Conservation (phyloP, 2,113 vertebrate genomes). For the Cyphomyrus plagiostoma region DNA sequence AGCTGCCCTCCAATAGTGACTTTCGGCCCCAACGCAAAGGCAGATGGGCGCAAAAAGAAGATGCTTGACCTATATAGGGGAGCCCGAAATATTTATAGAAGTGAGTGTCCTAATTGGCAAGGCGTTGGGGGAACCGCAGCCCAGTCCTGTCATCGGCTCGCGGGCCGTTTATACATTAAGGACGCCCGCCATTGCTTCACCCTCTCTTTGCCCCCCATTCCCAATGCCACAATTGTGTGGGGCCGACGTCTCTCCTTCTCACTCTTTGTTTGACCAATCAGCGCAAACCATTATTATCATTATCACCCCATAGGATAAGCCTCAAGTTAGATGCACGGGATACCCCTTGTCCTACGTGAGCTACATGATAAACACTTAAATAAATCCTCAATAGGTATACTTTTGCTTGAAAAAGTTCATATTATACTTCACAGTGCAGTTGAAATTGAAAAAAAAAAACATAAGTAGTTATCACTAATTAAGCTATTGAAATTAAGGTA, state of each 20-base stretch:
- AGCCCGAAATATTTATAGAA: slow-evolving; percentile 65
- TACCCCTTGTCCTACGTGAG: not conserved
- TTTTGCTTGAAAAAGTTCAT: not conserved
- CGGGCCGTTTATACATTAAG: slow-evolving; percentile 44
- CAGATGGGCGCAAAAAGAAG: slow-evolving; percentile 38
- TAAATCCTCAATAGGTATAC: not conserved
- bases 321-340: not conserved
- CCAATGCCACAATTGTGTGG: not conserved
- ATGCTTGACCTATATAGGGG: slow-evolving; percentile 62
- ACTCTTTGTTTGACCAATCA: not conserved
- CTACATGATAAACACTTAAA: not conserved
- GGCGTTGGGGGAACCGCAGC: slow-evolving; percentile 50
- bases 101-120: slow-evolving; percentile 64
- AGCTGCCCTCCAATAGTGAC: not conserved
- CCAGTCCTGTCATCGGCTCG: slow-evolving; percentile 42
- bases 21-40: not conserved
- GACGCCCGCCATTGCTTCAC: not conserved
- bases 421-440: not conserved
- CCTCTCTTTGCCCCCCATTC: slow-evolving; percentile 39
- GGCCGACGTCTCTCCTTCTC: not conserved
- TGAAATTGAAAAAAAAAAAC: not conserved
- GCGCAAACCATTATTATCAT: not conserved
- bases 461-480: not conserved
- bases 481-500: not conserved
- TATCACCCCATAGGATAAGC: not conserved